These are phyloP conservation scores for Argyresthia albistria DNA, from an alignment of 2,888 invertebrate species.

Conservation along the genomic window DNA sequence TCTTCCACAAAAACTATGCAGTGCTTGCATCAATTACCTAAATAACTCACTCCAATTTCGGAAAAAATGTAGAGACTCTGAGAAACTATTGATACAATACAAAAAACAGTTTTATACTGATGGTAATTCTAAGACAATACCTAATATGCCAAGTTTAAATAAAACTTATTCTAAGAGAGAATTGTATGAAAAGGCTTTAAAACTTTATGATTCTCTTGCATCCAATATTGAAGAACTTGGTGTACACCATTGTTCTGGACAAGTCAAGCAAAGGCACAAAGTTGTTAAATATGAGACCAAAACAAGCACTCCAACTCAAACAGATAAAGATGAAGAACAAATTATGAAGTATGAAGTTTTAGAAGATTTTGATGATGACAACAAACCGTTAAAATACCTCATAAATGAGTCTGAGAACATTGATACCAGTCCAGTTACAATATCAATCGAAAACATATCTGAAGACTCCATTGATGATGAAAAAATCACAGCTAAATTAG, in stretches of 20 bases:
- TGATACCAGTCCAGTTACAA: no score
- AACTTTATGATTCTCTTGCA: neutral
- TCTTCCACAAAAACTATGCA: constrained; percentile 34
- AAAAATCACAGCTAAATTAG: neutral
- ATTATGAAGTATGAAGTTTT: neutral
- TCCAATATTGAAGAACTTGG: neutral
- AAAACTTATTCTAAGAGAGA: neutral
- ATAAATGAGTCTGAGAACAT: neutral
- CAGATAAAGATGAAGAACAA: constrained; percentile 10
- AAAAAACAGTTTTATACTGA: constrained; percentile 3
- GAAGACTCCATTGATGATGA: neutral
- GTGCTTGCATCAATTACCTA: constrained; percentile 17
- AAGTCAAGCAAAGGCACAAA: no score
- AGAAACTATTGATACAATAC: constrained; percentile 10
- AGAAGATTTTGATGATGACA: neutral
- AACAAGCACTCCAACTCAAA: neutral
- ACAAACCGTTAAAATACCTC: constrained; percentile 4
- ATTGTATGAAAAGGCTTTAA: neutral
- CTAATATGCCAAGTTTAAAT: neutral
- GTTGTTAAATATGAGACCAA: no score
- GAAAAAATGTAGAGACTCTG: constrained; percentile 23
- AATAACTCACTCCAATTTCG: constrained; percentile 27
- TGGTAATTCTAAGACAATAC: neutral
- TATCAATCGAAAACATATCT: no score
- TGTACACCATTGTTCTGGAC: no score